Evolutionary conservation across 1,140 invertebrate genomes (phyloP).

Genomic region (Cepaea nemoralis): DNA sequence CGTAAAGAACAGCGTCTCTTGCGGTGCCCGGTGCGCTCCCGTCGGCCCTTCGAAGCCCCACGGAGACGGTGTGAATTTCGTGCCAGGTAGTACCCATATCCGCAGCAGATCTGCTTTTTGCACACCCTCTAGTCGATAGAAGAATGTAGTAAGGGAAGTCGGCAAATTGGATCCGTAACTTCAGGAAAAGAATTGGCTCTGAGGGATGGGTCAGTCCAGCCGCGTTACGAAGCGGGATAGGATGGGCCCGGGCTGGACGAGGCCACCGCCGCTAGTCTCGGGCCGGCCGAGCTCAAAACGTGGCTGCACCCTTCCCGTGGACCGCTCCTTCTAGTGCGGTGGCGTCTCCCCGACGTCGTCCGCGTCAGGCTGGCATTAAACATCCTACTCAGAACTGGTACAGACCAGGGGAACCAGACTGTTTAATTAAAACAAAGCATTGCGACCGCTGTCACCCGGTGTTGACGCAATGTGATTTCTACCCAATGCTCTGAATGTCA

Average conservation of each 20-base stretch:
- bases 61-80: too few relatives aligned
- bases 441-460: constrained; percentile 80
- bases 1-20: too few relatives aligned
- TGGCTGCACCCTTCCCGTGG: constrained; percentile 9
- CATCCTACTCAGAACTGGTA: constrained; percentile 17
- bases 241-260: constrained; percentile 39
- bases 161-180: constrained; percentile 53
- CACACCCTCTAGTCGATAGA: constrained; percentile 80
- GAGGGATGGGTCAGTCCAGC: constrained; percentile 79
- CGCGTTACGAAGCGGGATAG: constrained; percentile 59
- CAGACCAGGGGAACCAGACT: constrained; percentile 39
- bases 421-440: constrained; percentile 89
- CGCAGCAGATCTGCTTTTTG: constrained; percentile 89
- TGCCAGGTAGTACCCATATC: constrained; percentile 81
- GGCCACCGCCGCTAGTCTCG: constrained; percentile 58
- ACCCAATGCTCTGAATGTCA: constrained; percentile 84
- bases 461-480: constrained; percentile 84
- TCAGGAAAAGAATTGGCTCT: constrained; percentile 72
- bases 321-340: background rate
- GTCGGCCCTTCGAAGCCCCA: too few relatives aligned
- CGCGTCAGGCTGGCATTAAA: background rate
- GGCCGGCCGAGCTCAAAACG: constrained; percentile 14
- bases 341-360: background rate
- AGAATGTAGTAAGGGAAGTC: background rate
- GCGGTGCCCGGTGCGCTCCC: too few relatives aligned